A percentile compares a stretch with the other conserved stretches of the same genome.
Conservation (phyloP, 1,140 invertebrate genomes). For the Platyscapa corneri region DNA sequence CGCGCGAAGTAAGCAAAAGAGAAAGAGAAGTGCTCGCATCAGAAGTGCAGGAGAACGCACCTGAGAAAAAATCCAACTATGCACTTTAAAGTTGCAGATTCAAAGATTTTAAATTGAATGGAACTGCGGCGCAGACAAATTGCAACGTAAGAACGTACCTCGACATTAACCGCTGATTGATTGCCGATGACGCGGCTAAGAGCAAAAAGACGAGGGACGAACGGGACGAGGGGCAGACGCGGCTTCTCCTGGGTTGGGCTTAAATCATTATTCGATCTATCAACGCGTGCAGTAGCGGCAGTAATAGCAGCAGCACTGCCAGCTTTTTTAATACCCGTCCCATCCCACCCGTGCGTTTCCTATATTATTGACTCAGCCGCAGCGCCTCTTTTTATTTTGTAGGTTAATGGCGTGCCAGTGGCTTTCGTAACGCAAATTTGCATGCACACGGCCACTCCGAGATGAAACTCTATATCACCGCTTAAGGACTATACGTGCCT, state of each 20-base stretch:
- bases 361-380: background rate
- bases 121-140: too few relatives aligned
- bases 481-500: background rate
- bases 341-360: background rate
- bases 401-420: conserved; percentile 29
- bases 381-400: conserved; percentile 41
- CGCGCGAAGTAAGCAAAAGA: too few relatives aligned
- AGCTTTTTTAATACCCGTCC: background rate
- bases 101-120: too few relatives aligned
- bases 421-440: background rate
- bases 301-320: too few relatives aligned
- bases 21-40: too few relatives aligned
- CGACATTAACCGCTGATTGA: background rate
- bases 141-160: too few relatives aligned
- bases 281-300: too few relatives aligned
- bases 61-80: too few relatives aligned
- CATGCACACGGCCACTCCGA: background rate
- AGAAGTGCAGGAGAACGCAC: too few relatives aligned
- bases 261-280: conserved; percentile 26
- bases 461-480: background rate
- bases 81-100: too few relatives aligned
- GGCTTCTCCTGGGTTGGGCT: conserved; percentile 26
- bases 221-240: background rate
- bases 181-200: background rate
- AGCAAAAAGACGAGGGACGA: background rate